phyloP scores from a whole-genome alignment of 2,113 vertebrate species.

The Chloropsis cyanopogon region DNA sequence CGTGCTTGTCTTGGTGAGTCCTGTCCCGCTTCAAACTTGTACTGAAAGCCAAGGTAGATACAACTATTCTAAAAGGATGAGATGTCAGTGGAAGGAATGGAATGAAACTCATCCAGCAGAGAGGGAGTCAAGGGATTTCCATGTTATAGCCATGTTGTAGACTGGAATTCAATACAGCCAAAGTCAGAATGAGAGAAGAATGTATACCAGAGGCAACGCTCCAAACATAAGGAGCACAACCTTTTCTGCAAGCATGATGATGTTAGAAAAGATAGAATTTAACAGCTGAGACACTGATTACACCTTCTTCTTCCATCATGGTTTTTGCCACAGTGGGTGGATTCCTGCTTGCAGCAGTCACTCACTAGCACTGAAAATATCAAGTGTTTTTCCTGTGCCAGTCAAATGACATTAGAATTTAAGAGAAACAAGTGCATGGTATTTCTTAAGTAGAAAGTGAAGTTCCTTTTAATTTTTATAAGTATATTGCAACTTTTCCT shows the following conservation, averaged over 20 bases:
- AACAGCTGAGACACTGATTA: neutral
- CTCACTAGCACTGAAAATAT: neutral
- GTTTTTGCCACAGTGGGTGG: neutral
- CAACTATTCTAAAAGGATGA: neutral
- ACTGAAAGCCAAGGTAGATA: neutral
- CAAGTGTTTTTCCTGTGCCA: neutral
- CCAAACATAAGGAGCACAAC: neutral
- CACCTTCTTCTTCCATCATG: neutral
- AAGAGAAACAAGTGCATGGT: neutral
- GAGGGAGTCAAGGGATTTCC: neutral
- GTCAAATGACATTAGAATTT: neutral
- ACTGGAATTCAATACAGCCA: neutral
- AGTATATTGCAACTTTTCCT: neutral
- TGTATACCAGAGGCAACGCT: neutral
- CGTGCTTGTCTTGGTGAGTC: neutral
- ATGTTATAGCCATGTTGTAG: neutral
- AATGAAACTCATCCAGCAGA: neutral
- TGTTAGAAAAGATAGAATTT: neutral
- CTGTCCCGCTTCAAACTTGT: neutral
- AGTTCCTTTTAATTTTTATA: neutral
- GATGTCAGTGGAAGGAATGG: neutral
- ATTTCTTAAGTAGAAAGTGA: neutral
- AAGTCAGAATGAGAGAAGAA: neutral
- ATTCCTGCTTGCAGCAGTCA: neutral
- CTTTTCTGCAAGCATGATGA: neutral